These are phyloP conservation scores for Gambelia wislizenii DNA, from an alignment of 2,797 vertebrate species.

Conservation along the genomic window DNA sequence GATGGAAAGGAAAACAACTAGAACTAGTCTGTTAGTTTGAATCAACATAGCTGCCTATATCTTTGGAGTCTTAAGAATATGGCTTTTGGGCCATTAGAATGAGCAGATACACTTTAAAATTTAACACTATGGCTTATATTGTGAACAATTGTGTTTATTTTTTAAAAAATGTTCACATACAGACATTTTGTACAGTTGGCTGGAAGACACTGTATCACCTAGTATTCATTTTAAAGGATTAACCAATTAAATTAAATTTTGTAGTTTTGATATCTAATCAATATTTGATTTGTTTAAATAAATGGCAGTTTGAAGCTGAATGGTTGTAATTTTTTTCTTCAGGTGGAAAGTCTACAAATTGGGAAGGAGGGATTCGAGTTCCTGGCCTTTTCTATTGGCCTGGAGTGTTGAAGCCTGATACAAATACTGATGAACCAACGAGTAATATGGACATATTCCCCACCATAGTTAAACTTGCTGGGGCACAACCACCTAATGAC, in stretches of 20 bases:
- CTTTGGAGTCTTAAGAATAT: too few relatives aligned
- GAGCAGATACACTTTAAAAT: too few relatives aligned
- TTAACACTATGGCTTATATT: too few relatives aligned
- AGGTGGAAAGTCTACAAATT: constrained; percentile 91
- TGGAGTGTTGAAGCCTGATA: constrained; percentile 73
- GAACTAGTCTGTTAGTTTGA: too few relatives aligned
- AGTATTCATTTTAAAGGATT: background rate
- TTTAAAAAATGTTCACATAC: background rate
- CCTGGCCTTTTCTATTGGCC: constrained; percentile 88
- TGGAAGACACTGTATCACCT: background rate
- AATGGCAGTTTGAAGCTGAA: constrained; percentile 27
- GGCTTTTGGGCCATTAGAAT: too few relatives aligned
- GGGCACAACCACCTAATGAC: constrained; percentile 79
- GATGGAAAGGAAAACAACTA: too few relatives aligned
- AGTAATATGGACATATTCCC: constrained; percentile 96
- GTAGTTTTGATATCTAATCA: background rate
- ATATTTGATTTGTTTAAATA: constrained; percentile 13
- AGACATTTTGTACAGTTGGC: background rate
- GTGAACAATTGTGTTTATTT: background rate
- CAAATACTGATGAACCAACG: constrained; percentile 80
- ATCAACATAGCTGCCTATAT: too few relatives aligned
- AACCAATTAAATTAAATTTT: background rate
- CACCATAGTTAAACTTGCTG: constrained; percentile 82
- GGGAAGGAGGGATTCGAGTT: constrained; percentile 92
- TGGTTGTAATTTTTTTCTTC: constrained; percentile 2